Evolutionary conservation across 1,140 invertebrate species (phyloP), one percentile per base, ranked within the genome.

Genomic region (Ostrea edulis): DNA sequence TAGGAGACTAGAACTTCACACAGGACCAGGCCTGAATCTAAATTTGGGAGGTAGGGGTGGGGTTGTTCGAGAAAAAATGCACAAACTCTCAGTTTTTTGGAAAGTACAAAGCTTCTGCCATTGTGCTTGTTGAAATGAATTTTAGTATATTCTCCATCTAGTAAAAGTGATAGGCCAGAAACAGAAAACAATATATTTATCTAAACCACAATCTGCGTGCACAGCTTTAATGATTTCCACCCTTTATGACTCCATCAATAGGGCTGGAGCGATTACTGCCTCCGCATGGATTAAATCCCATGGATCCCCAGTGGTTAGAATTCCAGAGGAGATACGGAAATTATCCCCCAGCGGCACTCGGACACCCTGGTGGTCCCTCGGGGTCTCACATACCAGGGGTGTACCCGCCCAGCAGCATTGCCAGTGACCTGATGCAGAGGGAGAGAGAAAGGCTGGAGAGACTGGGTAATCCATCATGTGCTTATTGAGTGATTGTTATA

Each of bases 291-390:
- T 91, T 86, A 91, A 86, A 93, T 90, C 85, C 96, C 2, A 96
- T 98, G 82, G 98, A 99, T 95, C 97, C 97, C 0, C 97, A 98
- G 93, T 98, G 98, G 98, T 94, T 98, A 84, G 98, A 99, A 93
- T 96, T 98, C 92, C 97, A 98, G 93, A 95, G 98, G 90, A 96
- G 97, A 93, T 96, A 95, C 91, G 92, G 92, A 25, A 90, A 90
- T 22, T 91, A 90, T 44, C 92, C 91, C 53, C 88, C 88, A 11
- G 87, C 87, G 8, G 86, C 87, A 14, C 52, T 90, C 62, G 90
- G 90, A 29, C 89, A 82, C 7, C 68, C 86, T 62, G 91, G 91
- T n/a, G 87, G 84, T 8, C 52, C 87, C 52, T 89, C 90, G n/a
- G 88, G 91, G 11, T 92, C 93, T 35, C 97, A 95, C 94, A 96